These are phyloP conservation scores for Anser cygnoides DNA, from an alignment of 2,113 vertebrate species.

Conservation along the genomic window DNA sequence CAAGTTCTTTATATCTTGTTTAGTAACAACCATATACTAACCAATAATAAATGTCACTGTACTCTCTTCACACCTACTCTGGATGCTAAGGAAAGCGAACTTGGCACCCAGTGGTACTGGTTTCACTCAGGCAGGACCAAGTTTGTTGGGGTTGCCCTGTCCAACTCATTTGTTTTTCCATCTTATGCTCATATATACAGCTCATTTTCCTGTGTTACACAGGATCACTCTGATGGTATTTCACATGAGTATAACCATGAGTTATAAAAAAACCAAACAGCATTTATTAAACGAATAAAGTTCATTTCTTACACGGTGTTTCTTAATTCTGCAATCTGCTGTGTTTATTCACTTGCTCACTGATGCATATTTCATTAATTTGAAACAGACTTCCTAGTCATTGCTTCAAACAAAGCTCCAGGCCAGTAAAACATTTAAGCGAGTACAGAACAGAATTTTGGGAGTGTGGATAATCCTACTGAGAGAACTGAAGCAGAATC, in stretches of 20 bases:
- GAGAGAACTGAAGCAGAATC: background rate
- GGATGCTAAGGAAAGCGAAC: background rate
- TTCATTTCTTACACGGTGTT: conserved; percentile 7
- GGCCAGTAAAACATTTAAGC: background rate
- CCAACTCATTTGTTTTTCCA: background rate
- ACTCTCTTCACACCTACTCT: background rate
- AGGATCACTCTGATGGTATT: background rate
- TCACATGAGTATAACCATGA: background rate
- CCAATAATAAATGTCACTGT: conserved; percentile 12
- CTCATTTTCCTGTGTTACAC: background rate
- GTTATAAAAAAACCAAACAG: background rate
- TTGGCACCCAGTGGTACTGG: conserved; percentile 7
- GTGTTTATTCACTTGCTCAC: conserved; percentile 12
- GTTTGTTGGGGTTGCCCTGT: background rate
- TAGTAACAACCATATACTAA: background rate
- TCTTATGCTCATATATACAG: background rate
- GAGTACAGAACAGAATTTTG: background rate
- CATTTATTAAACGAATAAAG: conserved; percentile 35
- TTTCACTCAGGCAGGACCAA: conserved; percentile 13
- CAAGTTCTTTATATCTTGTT: background rate
- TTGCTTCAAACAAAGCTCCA: conserved; percentile 14
- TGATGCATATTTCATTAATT: conserved; percentile 29
- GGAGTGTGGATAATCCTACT: background rate
- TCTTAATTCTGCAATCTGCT: background rate
- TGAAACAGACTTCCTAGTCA: background rate